A percentile compares a stretch with the other conserved stretches of the same genome.
Conservation (phyloP, 2,797 vertebrate genomes). For the Tapirus indicus region DNA sequence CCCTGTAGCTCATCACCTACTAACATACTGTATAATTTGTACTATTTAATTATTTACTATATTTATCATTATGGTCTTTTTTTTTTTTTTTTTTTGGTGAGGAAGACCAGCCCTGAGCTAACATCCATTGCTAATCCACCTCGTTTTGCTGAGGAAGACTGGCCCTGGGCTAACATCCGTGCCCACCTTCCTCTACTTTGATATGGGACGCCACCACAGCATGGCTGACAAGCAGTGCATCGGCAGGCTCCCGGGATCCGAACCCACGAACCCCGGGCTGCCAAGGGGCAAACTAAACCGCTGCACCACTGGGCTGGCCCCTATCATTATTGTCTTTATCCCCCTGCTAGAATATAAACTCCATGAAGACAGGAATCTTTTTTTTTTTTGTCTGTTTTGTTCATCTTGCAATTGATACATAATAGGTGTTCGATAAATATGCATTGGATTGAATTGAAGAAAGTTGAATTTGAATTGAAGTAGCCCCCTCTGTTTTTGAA, state of each 20-base stretch:
- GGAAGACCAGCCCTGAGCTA: no score
- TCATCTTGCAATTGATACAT: background rate
- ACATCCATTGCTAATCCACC: no score
- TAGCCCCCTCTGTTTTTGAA: background rate
- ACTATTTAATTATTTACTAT: background rate
- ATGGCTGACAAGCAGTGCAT: no score
- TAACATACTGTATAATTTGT: background rate
- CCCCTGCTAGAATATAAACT: background rate
- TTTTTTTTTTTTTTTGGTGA: no score
- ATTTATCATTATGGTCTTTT: background rate
- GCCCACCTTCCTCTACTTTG: no score
- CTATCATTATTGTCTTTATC: background rate
- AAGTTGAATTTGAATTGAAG: background rate
- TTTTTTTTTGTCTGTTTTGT: background rate
- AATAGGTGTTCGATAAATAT: background rate
- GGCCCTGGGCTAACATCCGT: no score
- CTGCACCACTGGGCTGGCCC: no score
- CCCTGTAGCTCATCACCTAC: background rate
- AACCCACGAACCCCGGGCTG: no score
- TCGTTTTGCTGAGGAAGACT: no score
- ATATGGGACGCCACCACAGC: no score
- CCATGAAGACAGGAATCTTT: background rate
- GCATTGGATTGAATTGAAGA: background rate
- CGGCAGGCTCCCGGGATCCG: no score
- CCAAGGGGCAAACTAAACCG: no score